These are phyloP conservation scores for Macrophya annulata DNA, from an alignment of 2,888 invertebrate genomes.

Conservation along the genomic window DNA sequence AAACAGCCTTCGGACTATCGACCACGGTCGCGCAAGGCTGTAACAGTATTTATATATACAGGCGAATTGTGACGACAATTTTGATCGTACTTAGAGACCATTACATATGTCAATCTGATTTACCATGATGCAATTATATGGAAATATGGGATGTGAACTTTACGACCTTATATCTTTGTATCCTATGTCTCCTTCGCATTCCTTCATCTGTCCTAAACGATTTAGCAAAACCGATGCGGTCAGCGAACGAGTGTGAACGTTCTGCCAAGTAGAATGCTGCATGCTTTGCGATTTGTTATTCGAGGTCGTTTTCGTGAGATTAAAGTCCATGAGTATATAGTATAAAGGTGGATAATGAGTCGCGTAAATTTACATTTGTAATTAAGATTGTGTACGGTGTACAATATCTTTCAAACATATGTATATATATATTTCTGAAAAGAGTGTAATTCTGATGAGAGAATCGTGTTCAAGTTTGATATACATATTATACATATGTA, in stretches of 20 bases:
- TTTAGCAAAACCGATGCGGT: constrained; percentile 14
- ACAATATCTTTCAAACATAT: constrained; percentile 13
- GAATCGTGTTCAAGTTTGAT: constrained; percentile 13
- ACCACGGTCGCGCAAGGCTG: constrained; percentile 46
- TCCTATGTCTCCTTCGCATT: constrained; percentile 12
- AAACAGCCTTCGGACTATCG: constrained; percentile 60
- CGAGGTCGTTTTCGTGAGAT: constrained; percentile 51
- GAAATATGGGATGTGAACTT: constrained; percentile 1
- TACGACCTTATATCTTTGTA: background rate
- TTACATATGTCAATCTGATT: background rate
- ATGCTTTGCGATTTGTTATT: constrained; percentile 40
- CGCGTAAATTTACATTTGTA: constrained; percentile 44
- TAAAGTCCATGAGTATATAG: constrained; percentile 36
- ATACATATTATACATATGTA: background rate
- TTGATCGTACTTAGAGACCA: background rate
- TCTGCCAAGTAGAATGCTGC: constrained; percentile 35
- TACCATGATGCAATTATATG: background rate
- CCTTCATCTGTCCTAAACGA: background rate
- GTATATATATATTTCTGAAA: background rate
- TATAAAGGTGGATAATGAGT: constrained; percentile 23
- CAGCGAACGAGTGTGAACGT: constrained; percentile 25
- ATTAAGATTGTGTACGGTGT: constrained; percentile 39
- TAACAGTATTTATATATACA: background rate
- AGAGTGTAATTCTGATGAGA: constrained; percentile 30
- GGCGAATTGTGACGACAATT: constrained; percentile 22